phyloP scores from a whole-genome alignment of 2,888 invertebrate species.

The Carcina quercana region DNA sequence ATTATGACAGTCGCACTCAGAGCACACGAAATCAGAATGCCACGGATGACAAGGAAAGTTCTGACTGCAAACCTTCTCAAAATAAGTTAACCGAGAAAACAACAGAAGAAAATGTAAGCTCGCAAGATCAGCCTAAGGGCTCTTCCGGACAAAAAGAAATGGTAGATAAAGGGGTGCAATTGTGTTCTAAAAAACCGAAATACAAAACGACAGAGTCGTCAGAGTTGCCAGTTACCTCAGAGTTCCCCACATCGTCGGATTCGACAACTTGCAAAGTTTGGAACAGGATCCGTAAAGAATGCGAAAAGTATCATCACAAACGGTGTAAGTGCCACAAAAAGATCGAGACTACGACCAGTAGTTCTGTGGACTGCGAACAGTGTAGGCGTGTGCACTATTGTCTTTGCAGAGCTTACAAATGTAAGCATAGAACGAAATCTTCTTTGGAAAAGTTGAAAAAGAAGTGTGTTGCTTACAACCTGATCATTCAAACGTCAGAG shows the following conservation, averaged over 20 bases:
- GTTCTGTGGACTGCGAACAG: constrained; percentile 49
- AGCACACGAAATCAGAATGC: too few species aligned
- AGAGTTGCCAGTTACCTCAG: constrained; percentile 38
- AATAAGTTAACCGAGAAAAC: too few species aligned
- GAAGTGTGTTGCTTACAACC: constrained; percentile 58
- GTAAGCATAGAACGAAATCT: constrained; percentile 39
- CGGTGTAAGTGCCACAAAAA: constrained; percentile 34
- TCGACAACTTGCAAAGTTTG: constrained; percentile 52
- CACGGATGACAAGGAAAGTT: neutral
- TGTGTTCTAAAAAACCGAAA: constrained; percentile 29
- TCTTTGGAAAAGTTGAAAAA: constrained; percentile 40
- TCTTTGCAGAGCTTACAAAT: constrained; percentile 43
- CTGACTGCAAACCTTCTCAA: neutral
- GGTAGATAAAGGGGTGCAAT: constrained; percentile 43
- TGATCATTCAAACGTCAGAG: constrained; percentile 63
- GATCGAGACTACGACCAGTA: constrained; percentile 51
- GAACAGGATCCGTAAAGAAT: constrained; percentile 57
- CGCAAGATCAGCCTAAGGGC: too few species aligned
- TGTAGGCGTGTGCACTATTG: constrained; percentile 49
- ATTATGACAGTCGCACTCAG: too few species aligned
- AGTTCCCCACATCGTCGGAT: constrained; percentile 50
- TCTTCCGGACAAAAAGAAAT: constrained; percentile 15
- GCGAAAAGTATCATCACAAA: constrained; percentile 57
- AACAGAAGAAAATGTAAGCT: neutral
- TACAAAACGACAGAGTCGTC: constrained; percentile 34